Evolutionary conservation across 2,113 vertebrate species (phyloP), one percentile per base, ranked within the genome.

Genomic region (Ochotona princeps): DNA sequence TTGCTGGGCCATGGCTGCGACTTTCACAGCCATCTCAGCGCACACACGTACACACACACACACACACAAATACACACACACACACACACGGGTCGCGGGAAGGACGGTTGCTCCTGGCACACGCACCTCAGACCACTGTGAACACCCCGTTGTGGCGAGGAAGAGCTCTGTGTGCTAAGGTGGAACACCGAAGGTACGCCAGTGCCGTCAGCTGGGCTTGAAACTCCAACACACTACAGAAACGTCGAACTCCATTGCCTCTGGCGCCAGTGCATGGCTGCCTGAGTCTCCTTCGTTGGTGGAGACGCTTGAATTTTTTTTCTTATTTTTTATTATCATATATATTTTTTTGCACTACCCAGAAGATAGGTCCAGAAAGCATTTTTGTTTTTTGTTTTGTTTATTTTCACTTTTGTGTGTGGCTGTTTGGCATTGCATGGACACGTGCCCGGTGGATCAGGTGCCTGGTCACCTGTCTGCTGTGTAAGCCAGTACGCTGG

Each of bases 401-500:
- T 57, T 78, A 75, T 86, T 66, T 89, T 65, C 51, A 83, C 49
- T 72, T 38, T 87, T 5, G 87, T 61, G 78, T 93, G 66, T 69
- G n/a, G 90, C 91, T 67, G 51, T 89, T 75, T 60, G 92, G 76
- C 63, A 0, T 75, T 85, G 93, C 13, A 3, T 30, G 94, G 91
- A 91, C 51, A 95, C 49, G 32, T 35, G 91, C 88, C 23, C 90
- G 73, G 81, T 91, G 83, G 83, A 69, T 81, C 28, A 81, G 74
- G 82, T 91, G 60, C 83, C 96, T 92, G 79, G 60, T 88, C 76
- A 91, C 91, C 96, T 94, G 97, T 98, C 97, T 98, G 98, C 97
- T 98, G 98, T 97, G 97, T 96, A 97, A 98, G 97, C 97, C 97
- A 97, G 97, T 97, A 97, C 98, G 98, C 97, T 97, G 97, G 96